These are phyloP conservation scores for Holothuria scabra DNA, from an alignment of 53 echinoderm and acorn worm species.

Conservation along the genomic window DNA sequence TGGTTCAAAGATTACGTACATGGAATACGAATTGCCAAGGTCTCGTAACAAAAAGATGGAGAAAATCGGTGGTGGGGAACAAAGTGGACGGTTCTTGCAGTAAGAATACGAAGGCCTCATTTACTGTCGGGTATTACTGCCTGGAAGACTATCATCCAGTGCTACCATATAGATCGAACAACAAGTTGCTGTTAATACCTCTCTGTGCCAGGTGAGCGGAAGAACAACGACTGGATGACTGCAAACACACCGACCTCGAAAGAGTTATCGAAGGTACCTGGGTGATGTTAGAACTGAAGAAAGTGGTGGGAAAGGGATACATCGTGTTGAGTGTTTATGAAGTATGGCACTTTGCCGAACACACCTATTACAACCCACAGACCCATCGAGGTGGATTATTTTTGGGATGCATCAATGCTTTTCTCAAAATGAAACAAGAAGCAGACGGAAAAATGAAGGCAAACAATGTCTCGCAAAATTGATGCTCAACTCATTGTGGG, in stretches of 20 bases:
- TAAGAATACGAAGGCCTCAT: slow-evolving; percentile 58
- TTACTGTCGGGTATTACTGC: no score
- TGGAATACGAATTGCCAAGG: no score
- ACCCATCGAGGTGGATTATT: slow-evolving; percentile 64
- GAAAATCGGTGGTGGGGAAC: slow-evolving; percentile 27
- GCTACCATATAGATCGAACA: slow-evolving; percentile 52
- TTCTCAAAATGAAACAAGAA: slow-evolving; percentile 76
- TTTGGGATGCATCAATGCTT: slow-evolving; percentile 60
- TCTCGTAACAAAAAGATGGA: background rate
- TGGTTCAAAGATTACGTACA: no score
- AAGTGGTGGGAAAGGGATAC: slow-evolving; percentile 67
- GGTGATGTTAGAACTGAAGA: slow-evolving; percentile 62
- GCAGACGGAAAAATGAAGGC: slow-evolving; percentile 55
- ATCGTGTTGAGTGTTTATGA: slow-evolving; percentile 52
- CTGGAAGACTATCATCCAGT: slow-evolving; percentile 69
- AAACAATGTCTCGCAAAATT: slow-evolving; percentile 55
- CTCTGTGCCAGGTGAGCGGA: slow-evolving; percentile 56
- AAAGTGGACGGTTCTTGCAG: slow-evolving; percentile 31
- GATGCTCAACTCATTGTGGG: slow-evolving; percentile 65
- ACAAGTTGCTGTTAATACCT: slow-evolving; percentile 69
- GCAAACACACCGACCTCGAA: no score
- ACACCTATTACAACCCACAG: slow-evolving; percentile 34
- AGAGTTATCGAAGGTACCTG: no score
- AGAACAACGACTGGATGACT: no score
- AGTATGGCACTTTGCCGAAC: slow-evolving; percentile 68